Base-by-base conservation (phyloP, 2,113 vertebrate genomes). In the Megalops atlanticus region DNA sequence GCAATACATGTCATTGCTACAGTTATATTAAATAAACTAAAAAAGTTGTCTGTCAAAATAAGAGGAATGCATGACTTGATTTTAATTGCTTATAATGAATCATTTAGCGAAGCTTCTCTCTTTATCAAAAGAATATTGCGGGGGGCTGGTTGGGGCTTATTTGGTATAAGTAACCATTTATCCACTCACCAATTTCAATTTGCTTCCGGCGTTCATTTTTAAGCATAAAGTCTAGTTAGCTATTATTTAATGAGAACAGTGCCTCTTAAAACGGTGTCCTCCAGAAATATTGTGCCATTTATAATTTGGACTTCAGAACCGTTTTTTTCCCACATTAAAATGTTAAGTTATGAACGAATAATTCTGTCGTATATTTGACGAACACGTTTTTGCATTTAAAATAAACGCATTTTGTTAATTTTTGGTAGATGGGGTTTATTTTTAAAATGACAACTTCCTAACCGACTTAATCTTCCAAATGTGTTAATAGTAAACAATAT, bases 101-200 rank as follows among this genome's bases (percentile, higher is more conserved):
- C n/a, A 64, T 64, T 64, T 64, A 64, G 58, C 58, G 58, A 64
- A 8, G 58, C 58, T 64, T 24, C 58, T 64, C 31, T 64, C 58
- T 64, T 31, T 10, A 64, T 64, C 58, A 64, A 24, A 64, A 11
- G 27, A 21, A 64, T 64, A 31, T 64, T 31, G n/a, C 31, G 31
- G 1, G 58, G 58, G n/a, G n/a, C 8, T 58, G 2, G n/a, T 64
- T n/a, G 58, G 24, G 21, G 58, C 58, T 64, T 64, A 64, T 31
- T 64, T n/a, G n/a, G 24, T 64, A 10, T 64, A 64, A 64, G 58
- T 31, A 64, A 58, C 52, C 52, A 58, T 31, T 45, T 64, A 64
- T 64, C 58, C n/a, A 31, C 58, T 64, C 58, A 11, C 58, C 58
- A 24, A 39, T 27, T 36, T 18, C 21, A 68, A 72, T 72, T 33